Percentiles rank a stretch among this genome's conserved stretches.
phyloP scores from a whole-genome alignment of 2,888 invertebrate genomes.

The Hofmannophila pseudospretella region DNA sequence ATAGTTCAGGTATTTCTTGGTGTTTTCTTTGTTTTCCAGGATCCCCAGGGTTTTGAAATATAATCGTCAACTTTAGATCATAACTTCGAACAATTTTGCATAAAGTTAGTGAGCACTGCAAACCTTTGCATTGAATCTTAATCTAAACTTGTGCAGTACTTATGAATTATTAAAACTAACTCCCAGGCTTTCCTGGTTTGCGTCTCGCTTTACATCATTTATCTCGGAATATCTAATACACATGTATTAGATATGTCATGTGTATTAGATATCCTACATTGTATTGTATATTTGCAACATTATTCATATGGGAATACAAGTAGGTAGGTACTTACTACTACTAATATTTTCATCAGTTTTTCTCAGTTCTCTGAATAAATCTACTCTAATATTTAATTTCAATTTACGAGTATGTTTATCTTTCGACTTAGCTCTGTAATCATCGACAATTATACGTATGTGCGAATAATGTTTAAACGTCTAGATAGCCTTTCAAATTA shows the following conservation, averaged over 20 bases:
- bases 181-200: slow-evolving; percentile 13
- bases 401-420: slow-evolving; percentile 1
- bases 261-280: neutral
- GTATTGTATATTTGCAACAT: no score
- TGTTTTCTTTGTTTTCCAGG: slow-evolving; percentile 5
- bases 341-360: no score
- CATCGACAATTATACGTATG: slow-evolving; percentile 11
- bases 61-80: slow-evolving; percentile 2
- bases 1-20: slow-evolving; percentile 4
- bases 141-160: slow-evolving; percentile 15
- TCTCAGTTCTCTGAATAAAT: no score
- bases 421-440: slow-evolving; percentile 9
- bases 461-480: slow-evolving; percentile 8
- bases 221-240: slow-evolving; percentile 8
- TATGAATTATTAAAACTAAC: slow-evolving; percentile 24
- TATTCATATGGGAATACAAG: no score
- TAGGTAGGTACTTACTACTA: no score
- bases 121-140: slow-evolving; percentile 19
- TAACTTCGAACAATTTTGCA: slow-evolving; percentile 14
- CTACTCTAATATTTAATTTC: neutral
- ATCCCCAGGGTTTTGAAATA: slow-evolving; percentile 3
- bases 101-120: slow-evolving; percentile 9
- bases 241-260: neutral
- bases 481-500: slow-evolving; percentile 25
- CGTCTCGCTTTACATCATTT: slow-evolving; percentile 9